Evolutionary conservation across 2,888 invertebrate species (phyloP).

Genomic region (Hoplodrina blanda): DNA sequence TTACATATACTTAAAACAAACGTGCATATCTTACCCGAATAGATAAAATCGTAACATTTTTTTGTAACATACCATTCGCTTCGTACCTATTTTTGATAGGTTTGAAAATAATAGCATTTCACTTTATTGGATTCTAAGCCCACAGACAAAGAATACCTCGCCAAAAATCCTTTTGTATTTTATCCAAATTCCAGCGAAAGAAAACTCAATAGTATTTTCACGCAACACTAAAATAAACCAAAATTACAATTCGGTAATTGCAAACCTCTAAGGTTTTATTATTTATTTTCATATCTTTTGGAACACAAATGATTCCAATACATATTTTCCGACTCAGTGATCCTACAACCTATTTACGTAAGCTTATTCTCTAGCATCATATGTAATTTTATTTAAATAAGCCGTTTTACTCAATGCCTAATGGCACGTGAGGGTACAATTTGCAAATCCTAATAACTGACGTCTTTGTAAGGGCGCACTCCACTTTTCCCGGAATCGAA

Average conservation of each 20-base stretch:
- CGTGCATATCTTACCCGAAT: neutral
- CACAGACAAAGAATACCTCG: constrained; percentile 19
- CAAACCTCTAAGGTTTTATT: constrained; percentile 31
- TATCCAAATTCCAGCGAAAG: constrained; percentile 21
- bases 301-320: constrained; percentile 18
- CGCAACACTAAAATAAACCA: constrained; percentile 19
- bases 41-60: neutral
- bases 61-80: neutral
- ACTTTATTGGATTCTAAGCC: constrained; percentile 27
- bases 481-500: constrained; percentile 61
- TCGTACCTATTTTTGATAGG: constrained; percentile 7
- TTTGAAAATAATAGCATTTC: constrained; percentile 34
- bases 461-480: constrained; percentile 64
- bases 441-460: constrained; percentile 68
- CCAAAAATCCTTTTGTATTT: constrained; percentile 37
- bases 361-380: constrained; percentile 45
- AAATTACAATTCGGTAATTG: constrained; percentile 44
- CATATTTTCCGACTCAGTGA: constrained; percentile 38
- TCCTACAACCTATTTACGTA: constrained; percentile 37
- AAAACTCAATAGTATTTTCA: constrained; percentile 27
- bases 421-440: constrained; percentile 61
- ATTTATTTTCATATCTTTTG: constrained; percentile 14
- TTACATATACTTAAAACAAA: neutral
- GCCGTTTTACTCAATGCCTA: constrained; percentile 57
- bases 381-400: constrained; percentile 65